A percentile compares a stretch with the other conserved stretches of the same genome.
Evolutionary conservation across 2,888 invertebrate species (phyloP).

Genomic region (Adelphocoris suturalis): DNA sequence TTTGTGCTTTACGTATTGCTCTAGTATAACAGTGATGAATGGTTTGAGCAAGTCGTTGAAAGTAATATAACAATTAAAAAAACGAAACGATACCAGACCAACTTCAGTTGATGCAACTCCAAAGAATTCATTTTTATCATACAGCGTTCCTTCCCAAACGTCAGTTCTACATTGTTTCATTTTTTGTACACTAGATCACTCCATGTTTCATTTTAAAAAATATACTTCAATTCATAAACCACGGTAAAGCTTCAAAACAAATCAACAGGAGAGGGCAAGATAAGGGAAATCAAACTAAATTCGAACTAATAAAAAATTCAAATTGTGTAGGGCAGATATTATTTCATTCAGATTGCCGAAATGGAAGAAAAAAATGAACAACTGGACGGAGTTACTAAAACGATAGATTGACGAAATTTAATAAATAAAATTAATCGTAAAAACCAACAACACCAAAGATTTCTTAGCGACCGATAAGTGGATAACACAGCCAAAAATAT

Average conservation of each 20-base stretch:
- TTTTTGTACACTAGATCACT: conserved; percentile 16
- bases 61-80: conserved; percentile 46
- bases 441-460: conserved; percentile 43
- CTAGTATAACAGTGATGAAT: conserved; percentile 60
- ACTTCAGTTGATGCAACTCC: conserved; percentile 20
- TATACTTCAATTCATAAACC: conserved; percentile 42
- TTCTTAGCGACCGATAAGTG: conserved; percentile 34
- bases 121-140: neutral
- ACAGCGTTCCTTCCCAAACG: conserved; percentile 5
- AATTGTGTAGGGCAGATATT: neutral
- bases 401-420: neutral
- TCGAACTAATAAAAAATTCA: neutral
- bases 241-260: conserved; percentile 17
- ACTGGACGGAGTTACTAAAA: conserved; percentile 38
- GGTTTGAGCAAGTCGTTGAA: conserved; percentile 65
- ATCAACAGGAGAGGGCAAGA: neutral
- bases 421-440: conserved; percentile 15
- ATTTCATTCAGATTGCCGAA: neutral
- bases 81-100: conserved; percentile 13
- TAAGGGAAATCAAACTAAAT: neutral
- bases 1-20: conserved; percentile 65
- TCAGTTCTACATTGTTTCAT: neutral
- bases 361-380: neutral
- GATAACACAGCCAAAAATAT: conserved; percentile 54
- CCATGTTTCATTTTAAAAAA: neutral